Conservation (phyloP, 2,888 invertebrate genomes). For the Brachycybe producta region DNA sequence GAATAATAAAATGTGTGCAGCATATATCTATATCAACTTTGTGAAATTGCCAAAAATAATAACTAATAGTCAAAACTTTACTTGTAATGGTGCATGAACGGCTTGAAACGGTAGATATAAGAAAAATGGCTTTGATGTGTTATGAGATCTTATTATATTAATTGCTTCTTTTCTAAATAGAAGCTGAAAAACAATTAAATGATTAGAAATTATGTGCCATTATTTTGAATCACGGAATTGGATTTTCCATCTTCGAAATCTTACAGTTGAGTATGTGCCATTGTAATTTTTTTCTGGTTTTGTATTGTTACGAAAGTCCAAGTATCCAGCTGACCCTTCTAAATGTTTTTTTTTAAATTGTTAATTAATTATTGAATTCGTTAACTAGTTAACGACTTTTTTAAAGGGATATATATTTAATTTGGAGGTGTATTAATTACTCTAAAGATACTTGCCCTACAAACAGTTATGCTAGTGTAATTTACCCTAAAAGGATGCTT, state of each 20-base stretch:
- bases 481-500: too few relatives aligned
- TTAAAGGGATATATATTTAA: too few relatives aligned
- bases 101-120: slow-evolving; percentile 25
- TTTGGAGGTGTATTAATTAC: too few relatives aligned
- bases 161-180: slow-evolving; percentile 23
- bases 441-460: too few relatives aligned
- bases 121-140: slow-evolving; percentile 22
- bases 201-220: neutral
- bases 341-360: too few relatives aligned
- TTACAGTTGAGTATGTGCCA: slow-evolving; percentile 17
- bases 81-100: slow-evolving; percentile 24
- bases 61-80: slow-evolving; percentile 14
- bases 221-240: neutral
- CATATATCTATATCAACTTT: neutral
- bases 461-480: too few relatives aligned
- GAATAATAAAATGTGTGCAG: slow-evolving; percentile 6
- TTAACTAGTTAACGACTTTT: too few relatives aligned
- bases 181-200: slow-evolving; percentile 17
- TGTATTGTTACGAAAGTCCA: slow-evolving; percentile 21
- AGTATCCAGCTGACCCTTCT: slow-evolving; percentile 15
- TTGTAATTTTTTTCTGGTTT: slow-evolving; percentile 10
- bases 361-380: too few relatives aligned
- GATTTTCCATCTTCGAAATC: neutral
- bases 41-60: neutral
- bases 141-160: slow-evolving; percentile 22